These are phyloP conservation scores for Dreissena rostriformis DNA, from an alignment of 1,140 invertebrate genomes.

Conservation along the genomic window DNA sequence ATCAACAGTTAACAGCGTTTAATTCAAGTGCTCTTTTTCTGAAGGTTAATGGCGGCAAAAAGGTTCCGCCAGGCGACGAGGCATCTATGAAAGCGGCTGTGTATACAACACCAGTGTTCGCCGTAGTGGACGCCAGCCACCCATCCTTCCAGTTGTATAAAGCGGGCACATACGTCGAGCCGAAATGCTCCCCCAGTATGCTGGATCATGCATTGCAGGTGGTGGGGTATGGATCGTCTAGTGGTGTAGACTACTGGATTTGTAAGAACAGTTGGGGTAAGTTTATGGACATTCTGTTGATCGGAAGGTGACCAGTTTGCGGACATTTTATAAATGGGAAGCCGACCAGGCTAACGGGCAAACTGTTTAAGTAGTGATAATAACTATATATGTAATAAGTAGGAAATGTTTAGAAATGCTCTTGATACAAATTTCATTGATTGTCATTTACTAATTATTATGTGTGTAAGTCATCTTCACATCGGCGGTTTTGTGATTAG, in stretches of 20 bases:
- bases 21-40: too few species aligned
- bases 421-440: too few species aligned
- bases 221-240: slow-evolving; percentile 88
- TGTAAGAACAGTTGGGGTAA: slow-evolving; percentile 64
- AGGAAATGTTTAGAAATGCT: too few species aligned
- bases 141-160: slow-evolving; percentile 62
- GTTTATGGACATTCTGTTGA: neutral
- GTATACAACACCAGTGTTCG: slow-evolving; percentile 89
- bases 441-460: too few species aligned
- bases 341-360: too few species aligned
- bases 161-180: slow-evolving; percentile 72
- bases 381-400: too few species aligned
- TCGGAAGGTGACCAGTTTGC: neutral
- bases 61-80: slow-evolving; percentile 59
- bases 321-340: too few species aligned
- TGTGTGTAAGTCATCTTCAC: too few species aligned
- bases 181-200: slow-evolving; percentile 35
- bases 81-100: slow-evolving; percentile 81
- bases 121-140: slow-evolving; percentile 94
- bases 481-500: too few species aligned
- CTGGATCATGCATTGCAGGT: slow-evolving; percentile 93
- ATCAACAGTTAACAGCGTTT: too few species aligned
- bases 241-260: slow-evolving; percentile 60
- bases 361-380: too few species aligned
- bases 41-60: slow-evolving; percentile 37